Evolutionary conservation across 2,888 invertebrate species (phyloP).

Genomic region (Heliconius charithonia): DNA sequence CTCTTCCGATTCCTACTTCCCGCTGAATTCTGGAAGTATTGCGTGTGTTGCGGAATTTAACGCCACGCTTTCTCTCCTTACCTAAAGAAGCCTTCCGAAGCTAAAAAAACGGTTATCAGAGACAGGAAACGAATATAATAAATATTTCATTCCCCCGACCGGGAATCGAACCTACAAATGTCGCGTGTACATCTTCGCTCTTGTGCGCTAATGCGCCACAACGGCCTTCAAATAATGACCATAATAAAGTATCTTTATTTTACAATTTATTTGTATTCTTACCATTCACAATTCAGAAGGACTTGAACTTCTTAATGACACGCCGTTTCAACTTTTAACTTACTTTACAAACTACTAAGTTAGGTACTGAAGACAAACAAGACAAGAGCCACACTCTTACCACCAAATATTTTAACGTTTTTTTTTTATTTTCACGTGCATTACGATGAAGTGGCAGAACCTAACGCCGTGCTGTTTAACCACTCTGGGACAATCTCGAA

Average conservation of each 20-base stretch:
- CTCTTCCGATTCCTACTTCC: too few relatives aligned
- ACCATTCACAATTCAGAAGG: not conserved
- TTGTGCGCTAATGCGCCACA: not conserved
- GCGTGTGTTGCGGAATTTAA: too few relatives aligned
- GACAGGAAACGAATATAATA: not conserved
- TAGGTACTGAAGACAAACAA: not conserved
- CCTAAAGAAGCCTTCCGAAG: too few relatives aligned
- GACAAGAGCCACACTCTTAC: not conserved
- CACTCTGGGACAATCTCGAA: too few relatives aligned
- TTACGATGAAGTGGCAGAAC: not conserved
- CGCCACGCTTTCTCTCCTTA: not conserved
- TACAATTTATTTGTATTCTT: conserved; percentile 8
- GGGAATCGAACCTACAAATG: not conserved
- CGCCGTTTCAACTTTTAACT: conserved; percentile 19
- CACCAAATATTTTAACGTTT: not conserved
- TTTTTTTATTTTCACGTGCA: not conserved
- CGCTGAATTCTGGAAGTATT: too few relatives aligned
- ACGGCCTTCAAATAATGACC: not conserved
- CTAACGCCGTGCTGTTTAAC: not conserved
- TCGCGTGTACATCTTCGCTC: not conserved
- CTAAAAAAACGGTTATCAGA: too few relatives aligned
- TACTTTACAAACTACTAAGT: conserved; percentile 1
- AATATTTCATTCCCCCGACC: not conserved
- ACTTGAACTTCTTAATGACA: not conserved
- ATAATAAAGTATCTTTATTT: not conserved